These are phyloP conservation scores for Hirudinaria manillensis DNA, from an alignment of 2,888 invertebrate genomes.

Conservation along the genomic window DNA sequence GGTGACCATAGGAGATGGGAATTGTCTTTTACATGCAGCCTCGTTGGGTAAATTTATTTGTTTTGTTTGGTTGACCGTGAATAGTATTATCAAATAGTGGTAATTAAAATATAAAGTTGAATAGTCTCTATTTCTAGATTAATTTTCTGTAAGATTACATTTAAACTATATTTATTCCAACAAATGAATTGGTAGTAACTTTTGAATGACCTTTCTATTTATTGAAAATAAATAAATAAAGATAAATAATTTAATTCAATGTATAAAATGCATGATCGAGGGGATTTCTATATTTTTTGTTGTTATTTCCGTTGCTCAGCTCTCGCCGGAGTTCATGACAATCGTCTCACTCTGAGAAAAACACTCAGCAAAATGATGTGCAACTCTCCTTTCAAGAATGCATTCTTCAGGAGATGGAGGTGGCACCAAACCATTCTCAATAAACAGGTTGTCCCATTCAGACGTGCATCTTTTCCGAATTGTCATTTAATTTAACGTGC, in stretches of 20 bases:
- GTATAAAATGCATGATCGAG: neutral
- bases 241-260: neutral
- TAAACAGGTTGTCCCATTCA: conserved; percentile 46
- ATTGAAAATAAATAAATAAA: neutral
- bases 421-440: conserved; percentile 66
- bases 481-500: too few species aligned
- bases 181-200: too few species aligned
- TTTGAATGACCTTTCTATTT: too few species aligned
- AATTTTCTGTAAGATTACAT: neutral
- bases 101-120: neutral
- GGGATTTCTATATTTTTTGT: neutral
- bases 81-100: neutral
- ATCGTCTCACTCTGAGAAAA: conserved; percentile 70
- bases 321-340: conserved; percentile 82
- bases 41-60: conserved; percentile 59
- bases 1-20: conserved; percentile 79
- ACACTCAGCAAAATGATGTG: conserved; percentile 69
- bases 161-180: too few species aligned
- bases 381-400: conserved; percentile 61
- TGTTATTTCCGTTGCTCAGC: conserved; percentile 55
- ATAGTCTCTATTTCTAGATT: neutral
- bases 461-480: neutral
- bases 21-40: conserved; percentile 79
- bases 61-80: neutral
- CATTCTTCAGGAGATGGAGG: conserved; percentile 64